These are phyloP conservation scores for Spondyliosoma cantharus DNA, from an alignment of 2,797 vertebrate genomes.

Conservation along the genomic window DNA sequence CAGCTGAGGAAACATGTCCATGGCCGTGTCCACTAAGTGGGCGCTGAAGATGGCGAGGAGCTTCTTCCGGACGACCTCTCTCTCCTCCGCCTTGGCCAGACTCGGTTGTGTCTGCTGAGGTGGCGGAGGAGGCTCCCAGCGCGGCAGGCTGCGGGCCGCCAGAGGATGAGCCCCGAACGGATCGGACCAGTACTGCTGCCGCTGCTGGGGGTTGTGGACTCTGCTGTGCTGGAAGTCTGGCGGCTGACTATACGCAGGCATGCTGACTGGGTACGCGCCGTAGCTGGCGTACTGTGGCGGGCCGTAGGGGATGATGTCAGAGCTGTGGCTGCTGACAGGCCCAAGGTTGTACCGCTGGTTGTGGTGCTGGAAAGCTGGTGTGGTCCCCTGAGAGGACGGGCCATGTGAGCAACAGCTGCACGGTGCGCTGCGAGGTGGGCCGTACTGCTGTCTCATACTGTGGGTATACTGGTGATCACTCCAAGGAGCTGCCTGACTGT, in stretches of 20 bases:
- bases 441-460: slow-evolving; percentile 33
- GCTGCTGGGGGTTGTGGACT: slow-evolving; percentile 45
- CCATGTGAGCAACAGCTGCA: slow-evolving; percentile 70
- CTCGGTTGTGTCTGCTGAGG: background rate
- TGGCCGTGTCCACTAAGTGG: slow-evolving; percentile 80
- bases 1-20: slow-evolving; percentile 79
- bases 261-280: slow-evolving; percentile 46
- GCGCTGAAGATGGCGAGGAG: slow-evolving; percentile 81
- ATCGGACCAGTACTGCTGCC: slow-evolving; percentile 71
- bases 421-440: slow-evolving; percentile 11
- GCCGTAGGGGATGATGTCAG: slow-evolving; percentile 34
- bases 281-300: slow-evolving; percentile 54
- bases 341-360: slow-evolving; percentile 49
- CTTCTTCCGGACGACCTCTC: slow-evolving; percentile 79
- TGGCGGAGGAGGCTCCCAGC: slow-evolving; percentile 47
- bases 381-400: slow-evolving; percentile 21
- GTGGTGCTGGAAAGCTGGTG: slow-evolving; percentile 37
- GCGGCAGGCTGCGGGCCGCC: background rate
- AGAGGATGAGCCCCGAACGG: slow-evolving; percentile 37
- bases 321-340: slow-evolving; percentile 22
- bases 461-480: slow-evolving; percentile 52
- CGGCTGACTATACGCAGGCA: slow-evolving; percentile 49
- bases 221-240: slow-evolving; percentile 58
- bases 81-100: slow-evolving; percentile 40
- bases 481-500: slow-evolving; percentile 55